Conservation (phyloP, 2,888 invertebrate species). For the Cancer borealis region DNA sequence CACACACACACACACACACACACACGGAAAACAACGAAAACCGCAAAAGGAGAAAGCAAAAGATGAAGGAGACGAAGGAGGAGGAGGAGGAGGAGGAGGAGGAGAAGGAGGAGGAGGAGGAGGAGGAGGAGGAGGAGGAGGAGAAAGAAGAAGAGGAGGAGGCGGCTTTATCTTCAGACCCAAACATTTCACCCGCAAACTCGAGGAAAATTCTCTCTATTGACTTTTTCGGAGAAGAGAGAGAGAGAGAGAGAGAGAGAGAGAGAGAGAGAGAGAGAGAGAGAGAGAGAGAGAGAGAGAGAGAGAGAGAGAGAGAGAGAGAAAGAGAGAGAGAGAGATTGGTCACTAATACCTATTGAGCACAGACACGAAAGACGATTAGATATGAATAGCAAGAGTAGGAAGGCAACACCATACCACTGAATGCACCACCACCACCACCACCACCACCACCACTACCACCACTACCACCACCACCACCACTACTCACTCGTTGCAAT, state of each 20-base stretch:
- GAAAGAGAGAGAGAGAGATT: neutral
- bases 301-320: constrained; percentile 21
- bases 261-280: constrained; percentile 26
- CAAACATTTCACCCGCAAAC: neutral
- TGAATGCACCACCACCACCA: neutral
- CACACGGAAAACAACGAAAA: neutral
- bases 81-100: neutral
- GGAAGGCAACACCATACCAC: neutral
- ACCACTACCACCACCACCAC: constrained; percentile 6
- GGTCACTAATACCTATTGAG: neutral
- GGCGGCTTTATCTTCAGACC: neutral
- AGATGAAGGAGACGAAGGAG: no score
- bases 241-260: constrained; percentile 52
- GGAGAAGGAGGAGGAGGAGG: neutral
- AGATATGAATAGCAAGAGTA: neutral
- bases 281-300: constrained; percentile 27
- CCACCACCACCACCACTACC: neutral
- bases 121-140: neutral
- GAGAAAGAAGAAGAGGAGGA: neutral
- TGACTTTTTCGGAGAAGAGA: constrained; percentile 7
- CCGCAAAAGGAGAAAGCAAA: neutral
- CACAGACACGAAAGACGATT: neutral
- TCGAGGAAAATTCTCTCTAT: neutral
- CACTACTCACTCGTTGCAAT: neutral
- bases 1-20: neutral